These are phyloP conservation scores for Decapterus maruadsi DNA, from an alignment of 2,797 vertebrate genomes.

Conservation along the genomic window DNA sequence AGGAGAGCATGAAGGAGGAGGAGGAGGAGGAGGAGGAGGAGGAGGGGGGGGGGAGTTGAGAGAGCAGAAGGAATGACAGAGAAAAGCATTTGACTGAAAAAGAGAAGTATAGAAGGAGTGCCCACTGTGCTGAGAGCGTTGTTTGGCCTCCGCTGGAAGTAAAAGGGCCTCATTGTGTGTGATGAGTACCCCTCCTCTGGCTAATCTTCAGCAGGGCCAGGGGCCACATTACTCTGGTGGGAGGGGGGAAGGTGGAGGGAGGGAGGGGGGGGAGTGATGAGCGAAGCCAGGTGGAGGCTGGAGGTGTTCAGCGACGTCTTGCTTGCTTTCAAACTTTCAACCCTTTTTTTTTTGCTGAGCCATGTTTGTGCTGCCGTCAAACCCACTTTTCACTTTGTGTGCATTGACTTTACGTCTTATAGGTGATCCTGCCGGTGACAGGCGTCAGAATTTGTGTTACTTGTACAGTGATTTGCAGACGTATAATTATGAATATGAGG, in stretches of 20 bases:
- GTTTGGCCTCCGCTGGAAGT: constrained; percentile 68
- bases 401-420: neutral
- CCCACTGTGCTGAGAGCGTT: constrained; percentile 75
- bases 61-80: constrained; percentile 43
- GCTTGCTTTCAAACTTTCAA: constrained; percentile 47
- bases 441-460: neutral
- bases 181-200: constrained; percentile 73
- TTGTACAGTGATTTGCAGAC: neutral
- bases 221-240: constrained; percentile 80
- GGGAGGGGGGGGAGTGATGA: constrained; percentile 77
- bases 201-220: constrained; percentile 74
- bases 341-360: constrained; percentile 47
- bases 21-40: neutral
- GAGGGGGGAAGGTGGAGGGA: constrained; percentile 72
- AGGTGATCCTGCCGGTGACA: constrained; percentile 2
- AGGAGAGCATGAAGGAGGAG: constrained; percentile 11
- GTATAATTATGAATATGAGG: neutral
- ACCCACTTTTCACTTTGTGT: neutral
- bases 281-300: constrained; percentile 68
- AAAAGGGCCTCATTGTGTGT: constrained; percentile 78
- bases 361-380: constrained; percentile 9
- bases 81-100: constrained; percentile 61
- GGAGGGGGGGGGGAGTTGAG: neutral
- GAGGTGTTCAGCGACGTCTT: constrained; percentile 54
- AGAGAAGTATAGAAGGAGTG: constrained; percentile 69